phyloP scores from a whole-genome alignment of 2,797 vertebrate species.

The Sebastes baramenuke region DNA sequence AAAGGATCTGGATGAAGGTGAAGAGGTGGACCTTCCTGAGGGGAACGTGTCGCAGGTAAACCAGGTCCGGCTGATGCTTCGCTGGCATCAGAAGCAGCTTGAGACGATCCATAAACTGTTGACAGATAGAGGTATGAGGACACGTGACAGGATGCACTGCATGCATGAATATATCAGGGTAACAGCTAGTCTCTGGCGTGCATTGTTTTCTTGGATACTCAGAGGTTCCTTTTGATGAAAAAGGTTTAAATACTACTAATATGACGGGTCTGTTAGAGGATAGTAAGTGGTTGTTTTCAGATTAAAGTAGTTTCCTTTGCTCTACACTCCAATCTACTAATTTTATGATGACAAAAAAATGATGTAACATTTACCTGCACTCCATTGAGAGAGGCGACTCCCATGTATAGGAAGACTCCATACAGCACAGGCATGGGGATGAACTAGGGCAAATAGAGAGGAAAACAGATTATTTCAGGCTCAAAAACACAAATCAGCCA shows the following conservation, averaged over 20 bases:
- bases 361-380: constrained; percentile 88
- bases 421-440: constrained; percentile 99
- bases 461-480: background rate
- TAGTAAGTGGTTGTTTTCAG: background rate
- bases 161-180: background rate
- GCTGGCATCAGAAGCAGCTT: constrained; percentile 97
- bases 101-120: constrained; percentile 97
- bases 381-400: constrained; percentile 95
- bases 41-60: constrained; percentile 96
- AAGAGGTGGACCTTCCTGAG: constrained; percentile 96
- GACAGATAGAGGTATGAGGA: background rate
- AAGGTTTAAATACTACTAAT: background rate
- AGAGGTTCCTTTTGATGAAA: background rate
- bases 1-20: constrained; percentile 94
- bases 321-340: background rate
- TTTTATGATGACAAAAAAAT: background rate
- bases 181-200: background rate
- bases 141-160: background rate
- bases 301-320: background rate
- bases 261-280: background rate
- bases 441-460: constrained; percentile 79
- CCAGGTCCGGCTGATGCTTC: constrained; percentile 97
- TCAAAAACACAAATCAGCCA: background rate
- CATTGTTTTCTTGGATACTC: background rate
- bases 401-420: constrained; percentile 98